Base-by-base conservation (phyloP, 2,113 vertebrate genomes). In the Ochotona princeps region DNA sequence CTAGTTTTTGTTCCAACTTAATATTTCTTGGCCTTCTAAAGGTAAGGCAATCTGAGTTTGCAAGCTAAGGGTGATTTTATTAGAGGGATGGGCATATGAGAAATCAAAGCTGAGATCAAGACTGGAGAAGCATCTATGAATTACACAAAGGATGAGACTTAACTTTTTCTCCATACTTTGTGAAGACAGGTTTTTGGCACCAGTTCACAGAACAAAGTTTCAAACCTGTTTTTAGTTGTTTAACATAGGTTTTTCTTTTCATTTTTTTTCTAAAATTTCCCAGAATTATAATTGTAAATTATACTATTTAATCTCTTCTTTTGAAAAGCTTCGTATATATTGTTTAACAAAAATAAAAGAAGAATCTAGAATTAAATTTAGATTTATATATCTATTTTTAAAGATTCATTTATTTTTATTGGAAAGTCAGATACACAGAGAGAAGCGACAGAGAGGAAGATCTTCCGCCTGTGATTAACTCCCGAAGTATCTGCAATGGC, bases 291-390 rank as follows among this genome's bases (percentile, higher is more conserved):
- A 63, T 12, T 86, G 74, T 26, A 92, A 92, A 12, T 89, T 80
- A 30, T 60, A 85, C 67, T 18, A 80, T 91, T 60, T 93, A 74
- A 92, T n/a, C 5, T 8, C 25, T 54, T 72, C 11, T 83, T 81
- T 72, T 30, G 1, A 82, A 23, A 5, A 91, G 74, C 12, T 85
- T 84, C 15, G 61, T 20, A 18, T 54, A 9, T 54, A 79, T 73
- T 78, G 5, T 28, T 82, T 94, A 88, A 70, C 54, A 83, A 93
- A 60, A 83, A 89, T 38, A 47, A 92, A 84, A n/a, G 9, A 10
- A 73, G 8, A 83, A 76, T 0, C 61, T 85, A 25, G 1, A 20
- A 76, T 92, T 89, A 47, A 7, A 57, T 88, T 90, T 87, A 87
- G 18, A 7, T 8, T 21, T 28, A 66, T 8, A 32, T 75, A 74